Evolutionary conservation across 2,113 vertebrate species (phyloP).

Genomic region (Oncorhynchus masou): DNA sequence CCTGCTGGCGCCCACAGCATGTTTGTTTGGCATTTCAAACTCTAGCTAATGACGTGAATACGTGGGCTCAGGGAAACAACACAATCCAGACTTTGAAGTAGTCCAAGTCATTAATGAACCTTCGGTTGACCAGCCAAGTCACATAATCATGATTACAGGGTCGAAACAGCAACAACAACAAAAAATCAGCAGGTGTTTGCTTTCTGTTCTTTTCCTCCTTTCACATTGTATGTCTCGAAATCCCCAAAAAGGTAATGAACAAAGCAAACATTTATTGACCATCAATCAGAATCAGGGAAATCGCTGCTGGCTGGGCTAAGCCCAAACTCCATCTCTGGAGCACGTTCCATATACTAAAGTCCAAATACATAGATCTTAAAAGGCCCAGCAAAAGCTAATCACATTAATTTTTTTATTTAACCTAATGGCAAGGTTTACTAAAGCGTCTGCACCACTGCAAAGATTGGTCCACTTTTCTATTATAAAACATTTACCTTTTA

Average conservation of each 20-base stretch:
- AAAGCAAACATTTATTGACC: background rate
- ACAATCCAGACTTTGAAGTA: background rate
- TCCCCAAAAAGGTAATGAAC: background rate
- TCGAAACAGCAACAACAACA: background rate
- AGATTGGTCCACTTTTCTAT: too few species aligned
- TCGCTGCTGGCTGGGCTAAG: constrained; percentile 10
- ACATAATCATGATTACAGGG: background rate
- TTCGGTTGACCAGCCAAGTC: background rate
- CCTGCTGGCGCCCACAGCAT: background rate
- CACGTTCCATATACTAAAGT: constrained; percentile 40
- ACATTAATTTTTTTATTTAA: too few species aligned
- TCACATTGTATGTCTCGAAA: background rate
- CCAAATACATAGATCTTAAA: constrained; percentile 12
- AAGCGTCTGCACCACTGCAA: too few species aligned
- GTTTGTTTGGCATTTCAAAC: background rate
- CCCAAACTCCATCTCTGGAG: constrained; percentile 2
- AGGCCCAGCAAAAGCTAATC: constrained; percentile 18
- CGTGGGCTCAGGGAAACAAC: background rate
- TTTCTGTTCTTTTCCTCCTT: background rate
- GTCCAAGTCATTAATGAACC: background rate
- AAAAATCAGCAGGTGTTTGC: background rate
- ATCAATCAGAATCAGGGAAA: constrained; percentile 31
- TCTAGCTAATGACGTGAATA: background rate
- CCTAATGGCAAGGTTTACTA: too few species aligned
- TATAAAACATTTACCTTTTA: too few species aligned